Percentiles rank a stretch among this genome's conserved stretches.
These are phyloP conservation scores for Vireo altiloquus DNA, from an alignment of 2,113 vertebrate species.

Conservation along the genomic window DNA sequence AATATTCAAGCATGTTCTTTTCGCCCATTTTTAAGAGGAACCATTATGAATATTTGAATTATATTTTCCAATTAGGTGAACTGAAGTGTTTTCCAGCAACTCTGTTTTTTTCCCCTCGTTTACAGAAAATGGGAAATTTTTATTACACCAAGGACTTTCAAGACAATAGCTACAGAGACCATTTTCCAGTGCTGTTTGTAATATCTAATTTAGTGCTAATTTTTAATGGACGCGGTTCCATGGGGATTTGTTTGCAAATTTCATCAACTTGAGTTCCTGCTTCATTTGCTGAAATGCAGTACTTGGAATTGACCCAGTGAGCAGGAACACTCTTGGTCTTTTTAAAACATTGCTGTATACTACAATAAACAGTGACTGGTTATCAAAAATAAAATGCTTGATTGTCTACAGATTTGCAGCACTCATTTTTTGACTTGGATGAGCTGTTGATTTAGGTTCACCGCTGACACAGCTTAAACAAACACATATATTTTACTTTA, in stretches of 20 bases:
- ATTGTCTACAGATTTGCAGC: slow-evolving; percentile 27
- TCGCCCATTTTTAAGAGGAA: slow-evolving; percentile 45
- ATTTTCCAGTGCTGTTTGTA: slow-evolving; percentile 42
- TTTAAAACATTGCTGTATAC: slow-evolving; percentile 21
- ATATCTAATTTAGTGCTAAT: slow-evolving; percentile 64
- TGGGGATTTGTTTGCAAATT: slow-evolving; percentile 61
- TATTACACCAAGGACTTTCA: slow-evolving; percentile 65
- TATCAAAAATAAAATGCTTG: slow-evolving; percentile 54
- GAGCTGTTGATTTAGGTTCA: background rate
- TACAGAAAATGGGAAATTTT: slow-evolving; percentile 60
- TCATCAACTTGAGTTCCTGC: slow-evolving; percentile 49
- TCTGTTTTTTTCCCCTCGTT: background rate
- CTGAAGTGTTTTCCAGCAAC: slow-evolving; percentile 64
- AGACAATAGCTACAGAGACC: slow-evolving; percentile 37
- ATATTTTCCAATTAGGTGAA: slow-evolving; percentile 66
- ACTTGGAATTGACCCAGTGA: slow-evolving; percentile 48
- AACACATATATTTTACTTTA: slow-evolving; percentile 17
- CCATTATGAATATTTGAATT: slow-evolving; percentile 69
- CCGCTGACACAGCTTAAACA: slow-evolving; percentile 17
- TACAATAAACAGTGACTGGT: slow-evolving; percentile 32
- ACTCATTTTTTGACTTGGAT: background rate
- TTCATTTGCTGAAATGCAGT: slow-evolving; percentile 57
- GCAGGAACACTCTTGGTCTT: background rate
- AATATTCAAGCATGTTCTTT: slow-evolving; percentile 56
- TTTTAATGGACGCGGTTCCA: slow-evolving; percentile 54